These are phyloP conservation scores for Phenganax subtilis DNA, from an alignment of 92 coral and sea anemone genomes.

Conservation along the genomic window DNA sequence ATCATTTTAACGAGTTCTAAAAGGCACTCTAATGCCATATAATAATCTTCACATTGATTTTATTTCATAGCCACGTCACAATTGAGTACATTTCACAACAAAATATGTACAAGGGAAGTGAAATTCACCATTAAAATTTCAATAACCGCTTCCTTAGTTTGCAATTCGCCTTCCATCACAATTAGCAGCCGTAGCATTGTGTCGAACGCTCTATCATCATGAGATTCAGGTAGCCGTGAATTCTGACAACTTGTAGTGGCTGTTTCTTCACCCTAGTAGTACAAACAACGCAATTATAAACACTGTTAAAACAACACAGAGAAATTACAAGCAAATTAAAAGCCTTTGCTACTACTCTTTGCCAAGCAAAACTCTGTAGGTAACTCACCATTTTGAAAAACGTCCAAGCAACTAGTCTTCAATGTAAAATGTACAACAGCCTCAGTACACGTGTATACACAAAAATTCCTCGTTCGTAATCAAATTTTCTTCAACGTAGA, in stretches of 20 bases:
- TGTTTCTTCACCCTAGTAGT: background rate
- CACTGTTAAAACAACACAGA: background rate
- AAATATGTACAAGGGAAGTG: background rate
- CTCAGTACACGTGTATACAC: background rate
- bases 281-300: background rate
- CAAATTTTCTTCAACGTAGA: background rate
- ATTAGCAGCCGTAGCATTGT: slow-evolving; percentile 85
- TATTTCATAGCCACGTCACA: too few species aligned
- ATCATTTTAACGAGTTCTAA: too few species aligned
- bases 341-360: background rate
- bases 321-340: background rate
- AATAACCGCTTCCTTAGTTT: slow-evolving; percentile 86
- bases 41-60: too few species aligned
- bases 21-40: too few species aligned
- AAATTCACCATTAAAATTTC: slow-evolving; percentile 76
- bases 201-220: slow-evolving; percentile 60
- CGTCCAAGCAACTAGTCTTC: background rate
- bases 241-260: background rate
- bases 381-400: too few species aligned
- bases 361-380: too few species aligned
- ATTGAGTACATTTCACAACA: background rate
- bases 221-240: slow-evolving; percentile 17
- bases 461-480: background rate
- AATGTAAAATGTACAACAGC: background rate
- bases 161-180: slow-evolving; percentile 86